These are phyloP conservation scores for Scaptomyza pallida DNA, from an alignment of 1,140 invertebrate species.

Conservation along the genomic window DNA sequence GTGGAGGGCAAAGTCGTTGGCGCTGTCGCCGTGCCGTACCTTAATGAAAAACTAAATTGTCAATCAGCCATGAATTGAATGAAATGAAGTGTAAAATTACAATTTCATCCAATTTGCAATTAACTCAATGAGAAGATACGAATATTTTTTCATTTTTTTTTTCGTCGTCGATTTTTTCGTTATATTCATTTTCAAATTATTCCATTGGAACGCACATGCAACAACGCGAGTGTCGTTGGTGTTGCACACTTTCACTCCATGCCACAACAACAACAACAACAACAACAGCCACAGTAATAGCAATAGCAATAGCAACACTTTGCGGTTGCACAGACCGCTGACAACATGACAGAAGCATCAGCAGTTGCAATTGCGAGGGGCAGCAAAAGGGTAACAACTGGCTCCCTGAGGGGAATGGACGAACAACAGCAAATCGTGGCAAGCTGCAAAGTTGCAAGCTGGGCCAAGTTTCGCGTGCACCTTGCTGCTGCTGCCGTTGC, in stretches of 20 bases:
- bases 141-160: conserved; percentile 51
- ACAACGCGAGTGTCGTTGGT: conserved; percentile 17
- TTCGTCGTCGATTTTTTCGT: conserved; percentile 11
- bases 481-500: conserved; percentile 39
- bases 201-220: conserved; percentile 75
- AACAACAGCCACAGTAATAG: conserved; percentile 11
- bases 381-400: not conserved
- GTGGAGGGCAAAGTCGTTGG: not conserved
- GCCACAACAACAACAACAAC: conserved; percentile 25
- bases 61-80: conserved; percentile 83
- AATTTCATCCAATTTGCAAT: conserved; percentile 84
- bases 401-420: too few species aligned
- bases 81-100: conserved; percentile 84
- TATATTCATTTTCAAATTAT: conserved; percentile 79
- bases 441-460: conserved; percentile 20
- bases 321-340: conserved; percentile 47
- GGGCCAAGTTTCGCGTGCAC: conserved; percentile 37
- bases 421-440: conserved; percentile 10
- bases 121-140: conserved; percentile 80
- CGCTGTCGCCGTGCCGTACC: conserved; percentile 40
- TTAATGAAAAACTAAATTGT: conserved; percentile 84
- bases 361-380: not conserved
- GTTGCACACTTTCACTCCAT: conserved; percentile 55
- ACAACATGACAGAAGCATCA: conserved; percentile 32
- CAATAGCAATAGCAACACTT: conserved; percentile 33